phyloP scores from a whole-genome alignment of 2,797 vertebrate genomes.

The Passerculus sandwichensis region DNA sequence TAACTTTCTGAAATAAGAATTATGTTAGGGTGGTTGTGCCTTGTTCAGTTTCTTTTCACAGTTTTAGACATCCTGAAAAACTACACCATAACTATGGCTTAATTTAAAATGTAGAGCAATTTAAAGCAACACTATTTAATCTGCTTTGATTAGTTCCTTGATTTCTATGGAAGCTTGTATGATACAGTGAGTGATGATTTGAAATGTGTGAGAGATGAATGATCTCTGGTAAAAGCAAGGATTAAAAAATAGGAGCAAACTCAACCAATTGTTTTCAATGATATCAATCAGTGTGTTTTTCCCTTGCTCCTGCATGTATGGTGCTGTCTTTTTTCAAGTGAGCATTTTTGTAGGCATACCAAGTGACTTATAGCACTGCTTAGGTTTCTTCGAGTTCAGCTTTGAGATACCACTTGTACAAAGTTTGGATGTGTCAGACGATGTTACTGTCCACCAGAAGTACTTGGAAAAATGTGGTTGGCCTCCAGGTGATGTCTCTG shows the following conservation, averaged over 20 bases:
- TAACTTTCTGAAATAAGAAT: not conserved
- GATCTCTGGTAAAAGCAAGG: not conserved
- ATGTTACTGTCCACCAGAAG: not conserved
- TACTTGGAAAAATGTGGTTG: not conserved
- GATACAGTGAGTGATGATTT: not conserved
- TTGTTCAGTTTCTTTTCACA: not conserved
- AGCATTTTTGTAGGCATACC: not conserved
- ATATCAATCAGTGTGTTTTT: not conserved
- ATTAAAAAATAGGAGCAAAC: not conserved
- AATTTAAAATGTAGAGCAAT: not conserved
- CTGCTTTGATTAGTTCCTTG: not conserved
- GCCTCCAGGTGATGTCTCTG: not conserved
- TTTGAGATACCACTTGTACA: not conserved
- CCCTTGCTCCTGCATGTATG: not conserved
- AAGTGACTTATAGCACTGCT: not conserved
- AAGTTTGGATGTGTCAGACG: not conserved
- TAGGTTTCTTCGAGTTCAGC: not conserved
- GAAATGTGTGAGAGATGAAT: not conserved
- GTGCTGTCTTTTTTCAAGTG: not conserved
- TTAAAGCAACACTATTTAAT: not conserved
- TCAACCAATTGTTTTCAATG: not conserved
- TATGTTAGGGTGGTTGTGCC: not conserved
- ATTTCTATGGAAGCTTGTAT: not conserved
- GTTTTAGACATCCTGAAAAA: not conserved
- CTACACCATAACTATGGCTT: not conserved